phyloP scores from a whole-genome alignment of 35 echinoderm and acorn worm species.

The Eucidaris tribuloides region DNA sequence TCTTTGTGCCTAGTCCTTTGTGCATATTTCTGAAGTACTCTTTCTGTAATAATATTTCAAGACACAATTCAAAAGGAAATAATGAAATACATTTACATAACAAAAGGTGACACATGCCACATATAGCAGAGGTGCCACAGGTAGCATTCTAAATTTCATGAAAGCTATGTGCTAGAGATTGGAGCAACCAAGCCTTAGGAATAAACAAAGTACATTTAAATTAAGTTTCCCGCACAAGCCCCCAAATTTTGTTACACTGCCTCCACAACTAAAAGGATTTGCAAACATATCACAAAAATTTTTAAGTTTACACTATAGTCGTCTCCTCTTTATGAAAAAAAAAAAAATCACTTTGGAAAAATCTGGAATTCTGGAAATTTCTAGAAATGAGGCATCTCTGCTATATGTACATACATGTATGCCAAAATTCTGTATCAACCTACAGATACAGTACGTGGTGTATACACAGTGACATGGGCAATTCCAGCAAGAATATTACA shows the following conservation, averaged over 20 bases:
- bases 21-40: constrained; percentile 65
- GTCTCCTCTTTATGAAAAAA: too few species aligned
- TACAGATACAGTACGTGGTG: too few species aligned
- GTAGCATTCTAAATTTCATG: neutral
- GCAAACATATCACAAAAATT: neutral
- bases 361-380: too few species aligned
- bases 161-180: neutral
- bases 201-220: neutral
- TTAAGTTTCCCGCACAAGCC: neutral
- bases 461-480: too few species aligned
- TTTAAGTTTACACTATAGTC: too few species aligned
- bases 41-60: too few species aligned
- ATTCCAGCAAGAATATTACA: too few species aligned
- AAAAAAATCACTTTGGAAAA: too few species aligned
- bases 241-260: too few species aligned
- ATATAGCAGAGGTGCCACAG: neutral
- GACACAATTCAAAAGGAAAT: neutral
- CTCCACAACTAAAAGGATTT: neutral
- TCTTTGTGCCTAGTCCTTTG: constrained; percentile 1
- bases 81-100: neutral
- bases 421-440: too few species aligned
- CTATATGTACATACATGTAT: too few species aligned
- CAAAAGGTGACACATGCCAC: neutral
- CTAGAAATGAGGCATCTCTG: too few species aligned
- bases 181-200: neutral